Conservation (phyloP, 2,888 invertebrate species). For the Lasius fuliginosus region DNA sequence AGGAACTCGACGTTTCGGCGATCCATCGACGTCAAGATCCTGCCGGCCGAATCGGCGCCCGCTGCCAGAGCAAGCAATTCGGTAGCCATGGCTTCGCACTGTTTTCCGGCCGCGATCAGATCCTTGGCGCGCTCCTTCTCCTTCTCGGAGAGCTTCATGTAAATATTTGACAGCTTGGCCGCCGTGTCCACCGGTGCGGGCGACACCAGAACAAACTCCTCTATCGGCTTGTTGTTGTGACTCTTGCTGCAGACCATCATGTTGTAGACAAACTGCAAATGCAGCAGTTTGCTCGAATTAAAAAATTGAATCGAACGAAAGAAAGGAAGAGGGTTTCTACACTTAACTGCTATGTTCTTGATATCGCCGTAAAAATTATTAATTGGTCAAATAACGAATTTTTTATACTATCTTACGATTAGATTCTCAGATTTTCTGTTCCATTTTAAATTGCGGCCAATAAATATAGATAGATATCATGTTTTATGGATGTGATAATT, state of each 20-base stretch:
- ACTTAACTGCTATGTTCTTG: not conserved
- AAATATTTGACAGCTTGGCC: conserved; percentile 97
- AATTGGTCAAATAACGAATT: not conserved
- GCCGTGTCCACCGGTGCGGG: conserved; percentile 99
- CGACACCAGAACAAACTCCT: conserved; percentile 99
- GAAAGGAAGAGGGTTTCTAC: not conserved
- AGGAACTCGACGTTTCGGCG: conserved; percentile 97
- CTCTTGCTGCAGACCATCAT: conserved; percentile 99
- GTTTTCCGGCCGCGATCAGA: conserved; percentile 97
- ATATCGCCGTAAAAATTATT: not conserved
- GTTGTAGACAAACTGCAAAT: conserved; percentile 95
- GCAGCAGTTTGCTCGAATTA: not conserved
- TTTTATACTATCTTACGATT: not conserved
- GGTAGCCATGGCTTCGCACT: conserved; percentile 99
- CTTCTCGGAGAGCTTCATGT: conserved; percentile 95
- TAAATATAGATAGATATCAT: not conserved
- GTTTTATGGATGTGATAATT: not conserved
- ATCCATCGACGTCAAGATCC: conserved; percentile 98
- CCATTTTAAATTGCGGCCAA: not conserved
- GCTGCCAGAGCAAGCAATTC: conserved; percentile 97
- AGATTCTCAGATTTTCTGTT: not conserved
- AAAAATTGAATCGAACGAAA: not conserved
- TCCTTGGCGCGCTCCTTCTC: conserved; percentile 99
- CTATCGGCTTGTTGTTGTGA: conserved; percentile 97
- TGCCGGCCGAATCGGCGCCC: conserved; percentile 97